Conservation (phyloP, 2,797 vertebrate genomes). For the Hippopotamyrus pictus region DNA sequence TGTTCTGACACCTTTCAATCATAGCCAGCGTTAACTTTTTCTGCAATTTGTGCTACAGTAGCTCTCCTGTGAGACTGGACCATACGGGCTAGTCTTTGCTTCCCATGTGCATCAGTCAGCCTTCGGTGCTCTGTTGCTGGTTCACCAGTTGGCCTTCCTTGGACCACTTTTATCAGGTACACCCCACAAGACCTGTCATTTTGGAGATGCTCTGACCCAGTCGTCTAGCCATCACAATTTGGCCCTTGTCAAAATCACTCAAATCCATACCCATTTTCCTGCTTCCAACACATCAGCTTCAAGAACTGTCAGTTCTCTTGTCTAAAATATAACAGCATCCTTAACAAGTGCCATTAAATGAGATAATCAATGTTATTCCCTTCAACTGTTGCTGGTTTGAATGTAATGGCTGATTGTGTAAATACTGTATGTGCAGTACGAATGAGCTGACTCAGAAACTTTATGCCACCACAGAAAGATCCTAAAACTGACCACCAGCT, state of each 20-base stretch:
- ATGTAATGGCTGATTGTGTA: neutral
- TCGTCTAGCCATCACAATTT: neutral
- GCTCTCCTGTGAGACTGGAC: neutral
- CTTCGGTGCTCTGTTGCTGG: too few species aligned
- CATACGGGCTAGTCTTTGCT: neutral
- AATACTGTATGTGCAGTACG: neutral
- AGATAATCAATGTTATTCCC: neutral
- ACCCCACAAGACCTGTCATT: neutral
- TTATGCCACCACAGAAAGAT: neutral
- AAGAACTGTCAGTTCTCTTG: neutral
- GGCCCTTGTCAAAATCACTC: neutral
- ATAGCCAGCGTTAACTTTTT: neutral
- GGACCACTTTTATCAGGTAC: too few species aligned
- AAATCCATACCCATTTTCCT: neutral
- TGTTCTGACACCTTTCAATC: neutral
- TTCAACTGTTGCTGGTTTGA: neutral
- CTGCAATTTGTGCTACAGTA: neutral
- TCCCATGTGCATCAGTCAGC: too few species aligned
- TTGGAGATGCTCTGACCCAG: neutral
- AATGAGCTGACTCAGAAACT: neutral
- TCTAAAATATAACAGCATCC: neutral
- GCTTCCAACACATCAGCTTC: neutral
- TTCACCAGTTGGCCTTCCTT: too few species aligned
- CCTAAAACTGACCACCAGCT: neutral
- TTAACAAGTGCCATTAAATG: neutral